Evolutionary conservation across 2,797 vertebrate genomes (phyloP).

Genomic region (Takifugu ocellatus): DNA sequence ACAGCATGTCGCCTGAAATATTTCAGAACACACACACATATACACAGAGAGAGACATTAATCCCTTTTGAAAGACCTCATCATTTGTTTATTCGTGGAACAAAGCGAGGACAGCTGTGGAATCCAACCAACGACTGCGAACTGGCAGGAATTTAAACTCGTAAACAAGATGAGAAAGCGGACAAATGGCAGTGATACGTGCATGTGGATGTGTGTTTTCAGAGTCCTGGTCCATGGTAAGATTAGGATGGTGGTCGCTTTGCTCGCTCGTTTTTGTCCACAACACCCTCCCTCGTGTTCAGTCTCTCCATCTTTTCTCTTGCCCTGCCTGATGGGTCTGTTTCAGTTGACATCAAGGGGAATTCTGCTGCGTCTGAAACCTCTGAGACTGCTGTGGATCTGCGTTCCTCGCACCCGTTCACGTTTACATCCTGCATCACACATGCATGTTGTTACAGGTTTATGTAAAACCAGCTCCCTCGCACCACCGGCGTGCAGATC

Average conservation of each 20-base stretch:
- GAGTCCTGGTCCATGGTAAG: not conserved
- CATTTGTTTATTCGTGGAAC: not conserved
- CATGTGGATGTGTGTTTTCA: not conserved
- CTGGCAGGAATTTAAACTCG: not conserved
- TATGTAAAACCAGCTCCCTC: not conserved
- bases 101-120: not conserved
- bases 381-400: not conserved
- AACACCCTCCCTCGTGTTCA: not conserved
- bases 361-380: slow-evolving; percentile 1
- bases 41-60: too few relatives aligned
- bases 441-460: not conserved
- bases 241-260: slow-evolving; percentile 1
- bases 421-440: not conserved
- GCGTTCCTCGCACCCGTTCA: not conserved
- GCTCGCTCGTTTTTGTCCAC: slow-evolving; percentile 3
- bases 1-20: too few relatives aligned
- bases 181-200: not conserved
- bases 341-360: slow-evolving; percentile 14
- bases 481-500: not conserved
- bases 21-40: not conserved
- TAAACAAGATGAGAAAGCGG: not conserved
- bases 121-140: not conserved
- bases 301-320: slow-evolving; percentile 1
- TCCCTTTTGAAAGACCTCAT: too few relatives aligned
- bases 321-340: slow-evolving; percentile 19